Evolutionary conservation across 2,797 vertebrate species (phyloP), one percentile per base, ranked within the genome.

Genomic region (Neosilurus mollespiculum): DNA sequence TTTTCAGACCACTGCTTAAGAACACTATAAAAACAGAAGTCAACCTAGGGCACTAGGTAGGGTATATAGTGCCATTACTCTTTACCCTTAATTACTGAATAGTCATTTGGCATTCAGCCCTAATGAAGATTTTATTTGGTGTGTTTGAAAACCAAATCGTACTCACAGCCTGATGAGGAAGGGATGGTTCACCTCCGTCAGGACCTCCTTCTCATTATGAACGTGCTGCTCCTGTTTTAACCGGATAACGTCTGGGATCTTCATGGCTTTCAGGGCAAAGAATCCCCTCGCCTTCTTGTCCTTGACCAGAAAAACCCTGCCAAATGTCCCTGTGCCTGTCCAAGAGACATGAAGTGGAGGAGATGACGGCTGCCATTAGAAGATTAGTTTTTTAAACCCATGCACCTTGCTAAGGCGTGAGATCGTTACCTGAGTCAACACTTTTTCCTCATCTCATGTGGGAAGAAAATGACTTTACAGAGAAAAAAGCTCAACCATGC

Each of bases 181-280:
- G 0, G 97, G 95, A 90, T 98, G 96, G 90, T 92, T 95, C 88
- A 97, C 95, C 88, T 98, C 97, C 61, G 92, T 91, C 82, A 98
- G 94, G 64, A 98, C 97, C 22, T 96, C 94, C 88, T 99, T 99
- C 91, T 99, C 97, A 6, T 98, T 99, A 92, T 98, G 97, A 15
- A 98, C 97, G 0, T 99, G 97, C 54, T 97, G 96, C 81, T 98
- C 96, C 91, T 99, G 97, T 90, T 98, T 97, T 88, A 99, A 94
- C 9, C 97, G 94, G 90, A 98, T 96, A 78, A 99, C 96, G 59
- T 98, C 97, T 0, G 95, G 93, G 91, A 99, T 98, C 90, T 96
- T 97, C 97, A 99, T 98, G 72, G 96, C 95, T 93, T 99, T 99
- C 84, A 99, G 93, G 0, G 97, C 97, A 75, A 94, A 96, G 92